Conservation (phyloP, 2,113 vertebrate genomes). For the Plestiodon gilberti region DNA sequence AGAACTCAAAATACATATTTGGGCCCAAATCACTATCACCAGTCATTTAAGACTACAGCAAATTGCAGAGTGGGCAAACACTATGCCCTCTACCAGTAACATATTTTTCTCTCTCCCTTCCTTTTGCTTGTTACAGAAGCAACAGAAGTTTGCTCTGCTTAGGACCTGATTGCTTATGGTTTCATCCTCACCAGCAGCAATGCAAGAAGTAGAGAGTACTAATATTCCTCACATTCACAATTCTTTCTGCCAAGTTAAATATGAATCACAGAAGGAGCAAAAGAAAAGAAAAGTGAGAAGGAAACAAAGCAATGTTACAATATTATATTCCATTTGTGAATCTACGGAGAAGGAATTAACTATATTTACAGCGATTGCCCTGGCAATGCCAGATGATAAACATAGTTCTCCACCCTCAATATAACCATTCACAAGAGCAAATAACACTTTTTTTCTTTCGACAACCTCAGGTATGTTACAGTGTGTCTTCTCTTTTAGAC, state of each 20-base stretch:
- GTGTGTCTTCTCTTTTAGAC: too few species aligned
- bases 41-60: neutral
- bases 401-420: neutral
- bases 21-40: too few species aligned
- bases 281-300: neutral
- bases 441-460: neutral
- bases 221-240: neutral
- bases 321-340: neutral
- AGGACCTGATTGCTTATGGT: neutral
- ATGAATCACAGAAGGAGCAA: neutral
- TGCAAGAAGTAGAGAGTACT: neutral
- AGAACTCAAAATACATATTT: too few species aligned
- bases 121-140: too few species aligned
- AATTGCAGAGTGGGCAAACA: neutral
- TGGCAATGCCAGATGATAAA: neutral
- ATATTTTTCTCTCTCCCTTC: neutral
- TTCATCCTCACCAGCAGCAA: neutral
- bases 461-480: neutral
- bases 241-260: neutral
- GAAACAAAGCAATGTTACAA: neutral
- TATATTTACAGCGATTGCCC: neutral
- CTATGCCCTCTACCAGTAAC: neutral
- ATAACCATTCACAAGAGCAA: neutral
- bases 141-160: neutral
- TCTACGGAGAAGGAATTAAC: neutral